Conservation (phyloP, 2,113 vertebrate genomes). For the Pao palembangensis region DNA sequence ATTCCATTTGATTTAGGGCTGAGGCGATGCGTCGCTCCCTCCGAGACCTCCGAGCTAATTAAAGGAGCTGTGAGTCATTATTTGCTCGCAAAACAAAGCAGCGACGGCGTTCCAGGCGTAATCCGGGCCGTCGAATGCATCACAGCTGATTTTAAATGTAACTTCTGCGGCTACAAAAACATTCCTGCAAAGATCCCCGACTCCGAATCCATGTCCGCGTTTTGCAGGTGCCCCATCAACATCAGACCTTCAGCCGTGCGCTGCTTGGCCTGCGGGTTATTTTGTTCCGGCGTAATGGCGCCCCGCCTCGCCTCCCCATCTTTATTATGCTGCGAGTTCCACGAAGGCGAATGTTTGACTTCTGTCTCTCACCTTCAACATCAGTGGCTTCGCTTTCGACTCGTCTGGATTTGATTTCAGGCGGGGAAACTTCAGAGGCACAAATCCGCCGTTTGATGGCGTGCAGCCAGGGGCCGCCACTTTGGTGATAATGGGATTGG, state of each 20-base stretch:
- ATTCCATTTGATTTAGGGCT: slow-evolving; percentile 54
- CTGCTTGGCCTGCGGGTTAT: slow-evolving; percentile 5
- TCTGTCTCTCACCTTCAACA: slow-evolving; percentile 51
- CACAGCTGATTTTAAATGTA: not conserved
- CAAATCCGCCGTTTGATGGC: slow-evolving; percentile 48
- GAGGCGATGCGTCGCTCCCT: slow-evolving; percentile 25
- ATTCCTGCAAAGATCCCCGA: not conserved
- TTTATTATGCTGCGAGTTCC: slow-evolving; percentile 18
- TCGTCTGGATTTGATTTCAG: slow-evolving; percentile 47
- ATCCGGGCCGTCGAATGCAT: not conserved
- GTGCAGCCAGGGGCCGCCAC: slow-evolving; percentile 29
- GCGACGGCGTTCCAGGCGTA: not conserved
- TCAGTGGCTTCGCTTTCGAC: slow-evolving; percentile 39
- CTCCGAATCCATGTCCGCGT: no score
- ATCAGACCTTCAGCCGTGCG: not conserved
- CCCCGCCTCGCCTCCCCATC: slow-evolving; percentile 1
- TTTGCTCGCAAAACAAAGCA: slow-evolving; percentile 29
- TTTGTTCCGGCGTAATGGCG: slow-evolving; percentile 17
- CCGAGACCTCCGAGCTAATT: slow-evolving; percentile 48
- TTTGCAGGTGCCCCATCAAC: no score
- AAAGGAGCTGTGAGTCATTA: slow-evolving; percentile 51
- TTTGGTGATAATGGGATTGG: slow-evolving; percentile 50
- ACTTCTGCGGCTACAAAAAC: no score
- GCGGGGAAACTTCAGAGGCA: slow-evolving; percentile 47
- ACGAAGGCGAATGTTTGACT: slow-evolving; percentile 29